A percentile compares a stretch with the other conserved stretches of the same genome.
Conservation (phyloP, 2,888 invertebrate species). For the Nephrotoma flavescens region DNA sequence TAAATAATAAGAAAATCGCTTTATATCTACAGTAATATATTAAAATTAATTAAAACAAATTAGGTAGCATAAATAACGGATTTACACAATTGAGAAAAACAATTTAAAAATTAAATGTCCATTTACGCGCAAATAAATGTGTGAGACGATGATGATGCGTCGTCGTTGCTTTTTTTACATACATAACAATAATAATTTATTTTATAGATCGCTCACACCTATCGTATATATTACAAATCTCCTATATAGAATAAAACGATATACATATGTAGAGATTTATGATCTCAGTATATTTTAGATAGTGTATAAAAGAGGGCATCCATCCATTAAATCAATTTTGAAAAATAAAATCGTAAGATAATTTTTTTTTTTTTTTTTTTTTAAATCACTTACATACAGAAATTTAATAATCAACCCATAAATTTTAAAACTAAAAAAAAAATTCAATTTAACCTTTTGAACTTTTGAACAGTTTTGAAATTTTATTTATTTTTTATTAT, state of each 20-base stretch:
- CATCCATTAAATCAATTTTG: not conserved
- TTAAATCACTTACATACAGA: not conserved
- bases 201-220: not conserved
- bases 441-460: not conserved
- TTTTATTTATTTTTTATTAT: not conserved
- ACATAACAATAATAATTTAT: too few relatives aligned
- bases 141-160: not conserved
- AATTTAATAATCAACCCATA: not conserved
- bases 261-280: not conserved
- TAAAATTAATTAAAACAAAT: not conserved
- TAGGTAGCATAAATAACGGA: not conserved
- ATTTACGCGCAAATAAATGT: not conserved
- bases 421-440: not conserved
- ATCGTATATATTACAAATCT: not conserved
- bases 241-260: too few relatives aligned
- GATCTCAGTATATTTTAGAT: not conserved
- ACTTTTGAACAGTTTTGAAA: not conserved
- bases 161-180: not conserved
- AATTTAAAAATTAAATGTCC: not conserved
- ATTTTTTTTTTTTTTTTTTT: not conserved
- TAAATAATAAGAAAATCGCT: not conserved
- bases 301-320: not conserved
- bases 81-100: not conserved
- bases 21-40: not conserved
- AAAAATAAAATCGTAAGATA: not conserved